Conservation (phyloP, 2,888 invertebrate genomes). For the Polymixis lichenea region DNA sequence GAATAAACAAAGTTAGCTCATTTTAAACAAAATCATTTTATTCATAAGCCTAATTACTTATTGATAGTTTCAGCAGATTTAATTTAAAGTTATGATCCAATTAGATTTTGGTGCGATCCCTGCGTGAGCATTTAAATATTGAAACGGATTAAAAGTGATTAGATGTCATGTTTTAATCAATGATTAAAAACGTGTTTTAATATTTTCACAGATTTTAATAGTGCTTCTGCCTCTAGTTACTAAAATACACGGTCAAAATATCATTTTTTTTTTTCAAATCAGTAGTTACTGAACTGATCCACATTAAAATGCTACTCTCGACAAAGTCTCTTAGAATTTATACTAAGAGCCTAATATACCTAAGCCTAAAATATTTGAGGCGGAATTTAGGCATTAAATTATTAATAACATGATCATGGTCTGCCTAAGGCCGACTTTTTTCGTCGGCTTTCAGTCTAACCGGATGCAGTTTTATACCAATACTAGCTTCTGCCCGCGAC, state of each 20-base stretch:
- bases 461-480: no score
- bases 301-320: background rate
- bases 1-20: conserved; percentile 4
- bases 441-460: no score
- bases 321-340: background rate
- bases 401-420: background rate
- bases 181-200: background rate
- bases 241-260: background rate
- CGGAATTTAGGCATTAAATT: no score
- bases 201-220: background rate
- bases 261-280: background rate
- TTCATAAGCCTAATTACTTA: conserved; percentile 24
- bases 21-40: conserved; percentile 19
- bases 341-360: no score
- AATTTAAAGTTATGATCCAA: conserved; percentile 44
- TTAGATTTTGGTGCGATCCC: conserved; percentile 21
- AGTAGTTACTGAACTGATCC: rapidly evolving
- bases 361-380: background rate
- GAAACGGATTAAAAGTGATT: conserved; percentile 23
- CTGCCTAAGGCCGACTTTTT: no score
- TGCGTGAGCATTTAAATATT: conserved; percentile 26
- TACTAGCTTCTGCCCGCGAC: no score
- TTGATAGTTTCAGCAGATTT: conserved; percentile 30
- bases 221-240: background rate
- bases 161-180: conserved; percentile 13